Conservation (phyloP, 2,888 invertebrate species). For the Anticlea derivata region DNA sequence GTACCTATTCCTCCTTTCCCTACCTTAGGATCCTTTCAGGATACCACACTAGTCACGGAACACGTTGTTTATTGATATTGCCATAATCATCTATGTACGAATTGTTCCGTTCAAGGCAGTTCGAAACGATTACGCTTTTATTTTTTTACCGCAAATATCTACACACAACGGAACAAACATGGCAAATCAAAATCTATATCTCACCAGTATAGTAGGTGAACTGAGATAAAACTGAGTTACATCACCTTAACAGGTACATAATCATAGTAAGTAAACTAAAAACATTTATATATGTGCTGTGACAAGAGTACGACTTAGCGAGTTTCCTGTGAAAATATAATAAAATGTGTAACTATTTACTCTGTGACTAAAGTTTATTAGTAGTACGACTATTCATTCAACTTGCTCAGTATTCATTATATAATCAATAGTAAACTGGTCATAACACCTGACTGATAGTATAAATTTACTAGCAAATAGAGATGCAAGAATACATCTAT, state of each 20-base stretch:
- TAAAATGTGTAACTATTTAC: constrained; percentile 56
- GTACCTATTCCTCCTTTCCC: too few species aligned
- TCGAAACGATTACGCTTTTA: constrained; percentile 31
- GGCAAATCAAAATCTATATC: constrained; percentile 34
- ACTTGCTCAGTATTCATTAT: constrained; percentile 8
- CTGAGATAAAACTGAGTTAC: constrained; percentile 52
- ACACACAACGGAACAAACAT: not conserved
- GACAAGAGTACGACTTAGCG: constrained; percentile 57
- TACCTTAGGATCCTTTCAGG: too few species aligned
- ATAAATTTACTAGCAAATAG: too few species aligned
- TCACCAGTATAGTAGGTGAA: constrained; percentile 6
- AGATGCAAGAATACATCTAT: too few species aligned
- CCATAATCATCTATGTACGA: constrained; percentile 39
- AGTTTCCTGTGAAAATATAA: constrained; percentile 49
- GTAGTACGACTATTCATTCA: constrained; percentile 24
- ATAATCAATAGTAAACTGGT: constrained; percentile 16
- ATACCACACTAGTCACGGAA: too few species aligned
- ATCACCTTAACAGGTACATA: constrained; percentile 60
- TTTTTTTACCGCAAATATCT: constrained; percentile 11
- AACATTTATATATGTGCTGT: constrained; percentile 52
- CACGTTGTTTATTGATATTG: constrained; percentile 43
- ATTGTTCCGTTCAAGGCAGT: constrained; percentile 48
- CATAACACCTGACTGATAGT: constrained; percentile 4
- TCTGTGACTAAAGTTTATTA: constrained; percentile 49
- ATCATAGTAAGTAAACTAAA: constrained; percentile 60